Evolutionary conservation across 2,113 vertebrate genomes (phyloP).

Genomic region (Orcinus orca): DNA sequence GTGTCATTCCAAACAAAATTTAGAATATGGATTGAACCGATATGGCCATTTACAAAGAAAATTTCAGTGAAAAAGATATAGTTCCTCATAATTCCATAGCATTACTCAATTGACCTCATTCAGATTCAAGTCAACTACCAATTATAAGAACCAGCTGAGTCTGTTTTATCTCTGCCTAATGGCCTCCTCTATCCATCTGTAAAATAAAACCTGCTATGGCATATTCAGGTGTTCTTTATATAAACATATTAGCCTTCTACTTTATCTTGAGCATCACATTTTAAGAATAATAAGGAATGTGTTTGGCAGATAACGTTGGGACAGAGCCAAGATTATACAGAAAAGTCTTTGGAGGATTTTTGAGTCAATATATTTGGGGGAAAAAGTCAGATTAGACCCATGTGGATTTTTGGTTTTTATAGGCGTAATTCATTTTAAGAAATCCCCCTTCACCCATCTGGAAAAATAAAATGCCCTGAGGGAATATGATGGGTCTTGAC

Average conservation of each 20-base stretch:
- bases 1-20: neutral
- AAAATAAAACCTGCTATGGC: neutral
- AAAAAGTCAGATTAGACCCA: neutral
- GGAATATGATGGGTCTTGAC: neutral
- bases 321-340: neutral
- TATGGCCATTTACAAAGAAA: neutral
- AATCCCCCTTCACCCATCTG: neutral
- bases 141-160: neutral
- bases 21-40: neutral
- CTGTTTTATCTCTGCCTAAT: neutral
- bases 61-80: neutral
- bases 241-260: neutral
- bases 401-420: neutral
- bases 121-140: constrained; percentile 13
- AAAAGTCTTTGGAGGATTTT: neutral
- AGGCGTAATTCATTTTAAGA: neutral
- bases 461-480: neutral
- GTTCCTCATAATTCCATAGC: neutral
- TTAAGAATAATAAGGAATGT: constrained; percentile 25
- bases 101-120: neutral
- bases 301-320: neutral
- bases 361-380: neutral
- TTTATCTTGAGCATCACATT: constrained; percentile 18
- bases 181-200: neutral
- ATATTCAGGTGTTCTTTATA: constrained; percentile 15